These are phyloP conservation scores for Vulpes vulpes DNA, from an alignment of 2,113 vertebrate genomes.

Conservation along the genomic window DNA sequence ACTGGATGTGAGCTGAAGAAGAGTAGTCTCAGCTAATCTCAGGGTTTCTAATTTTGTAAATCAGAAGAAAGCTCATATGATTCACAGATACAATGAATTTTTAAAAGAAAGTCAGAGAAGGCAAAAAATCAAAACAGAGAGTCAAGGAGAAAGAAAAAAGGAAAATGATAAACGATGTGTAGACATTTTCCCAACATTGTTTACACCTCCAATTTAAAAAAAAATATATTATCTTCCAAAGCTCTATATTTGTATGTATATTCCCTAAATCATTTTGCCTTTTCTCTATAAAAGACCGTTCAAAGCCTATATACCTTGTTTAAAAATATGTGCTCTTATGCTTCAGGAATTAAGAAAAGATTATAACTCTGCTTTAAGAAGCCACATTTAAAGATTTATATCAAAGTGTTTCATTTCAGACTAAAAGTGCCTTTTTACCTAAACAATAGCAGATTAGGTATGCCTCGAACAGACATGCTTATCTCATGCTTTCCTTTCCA, in stretches of 20 bases:
- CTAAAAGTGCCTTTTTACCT: not conserved
- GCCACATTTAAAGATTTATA: conserved; percentile 21
- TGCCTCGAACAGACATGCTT: not conserved
- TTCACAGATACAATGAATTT: not conserved
- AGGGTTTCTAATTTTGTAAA: not conserved
- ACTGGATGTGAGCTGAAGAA: not conserved
- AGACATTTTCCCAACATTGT: not conserved
- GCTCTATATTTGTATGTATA: not conserved
- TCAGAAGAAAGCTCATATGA: not conserved
- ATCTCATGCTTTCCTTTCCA: not conserved
- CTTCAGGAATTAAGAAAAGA: conserved; percentile 12
- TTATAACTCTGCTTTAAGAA: conserved; percentile 13
- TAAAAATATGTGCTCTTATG: not conserved
- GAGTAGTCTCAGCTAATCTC: not conserved
- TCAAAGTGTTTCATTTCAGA: not conserved
- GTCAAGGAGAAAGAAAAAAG: not conserved
- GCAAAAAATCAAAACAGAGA: not conserved
- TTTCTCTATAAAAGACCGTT: not conserved
- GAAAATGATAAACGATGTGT: not conserved
- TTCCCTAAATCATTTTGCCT: conserved; percentile 1
- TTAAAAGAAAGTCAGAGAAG: not conserved
- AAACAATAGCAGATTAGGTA: conserved; percentile 32
- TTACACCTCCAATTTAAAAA: not conserved
- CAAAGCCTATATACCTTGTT: not conserved
- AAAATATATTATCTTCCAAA: not conserved